phyloP scores from a whole-genome alignment of 2,113 vertebrate species.

The Gopherus flavomarginatus region DNA sequence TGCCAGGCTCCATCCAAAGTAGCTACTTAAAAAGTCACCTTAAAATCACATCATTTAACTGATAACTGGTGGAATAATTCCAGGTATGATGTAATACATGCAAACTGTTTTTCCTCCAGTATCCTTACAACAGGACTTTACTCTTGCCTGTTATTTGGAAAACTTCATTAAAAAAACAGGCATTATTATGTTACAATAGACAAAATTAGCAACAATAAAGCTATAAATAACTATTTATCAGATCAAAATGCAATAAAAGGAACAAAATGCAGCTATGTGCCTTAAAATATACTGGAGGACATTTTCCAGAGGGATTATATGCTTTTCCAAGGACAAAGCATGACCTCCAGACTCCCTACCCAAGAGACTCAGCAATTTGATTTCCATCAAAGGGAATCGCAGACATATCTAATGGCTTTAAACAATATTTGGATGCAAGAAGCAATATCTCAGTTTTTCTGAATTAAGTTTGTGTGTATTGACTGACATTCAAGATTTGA shows the following conservation, averaged over 20 bases:
- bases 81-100: neutral
- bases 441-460: neutral
- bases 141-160: neutral
- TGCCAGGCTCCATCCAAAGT: neutral
- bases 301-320: neutral
- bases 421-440: slow-evolving; percentile 25
- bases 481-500: neutral
- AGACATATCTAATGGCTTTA: slow-evolving; percentile 24
- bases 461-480: slow-evolving; percentile 34
- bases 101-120: neutral
- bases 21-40: neutral
- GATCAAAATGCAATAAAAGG: neutral
- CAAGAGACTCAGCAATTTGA: neutral
- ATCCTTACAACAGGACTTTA: neutral
- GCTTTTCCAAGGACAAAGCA: neutral
- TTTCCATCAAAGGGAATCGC: slow-evolving; percentile 25
- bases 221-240: neutral
- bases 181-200: neutral
- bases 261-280: neutral
- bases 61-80: neutral
- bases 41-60: neutral
- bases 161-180: neutral
- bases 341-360: neutral
- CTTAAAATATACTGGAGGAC: neutral
- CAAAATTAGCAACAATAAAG: neutral